A percentile compares a stretch with the other conserved stretches of the same genome.
These are phyloP conservation scores for Bucorvus abyssinicus DNA, from an alignment of 2,797 vertebrate species.

Conservation along the genomic window DNA sequence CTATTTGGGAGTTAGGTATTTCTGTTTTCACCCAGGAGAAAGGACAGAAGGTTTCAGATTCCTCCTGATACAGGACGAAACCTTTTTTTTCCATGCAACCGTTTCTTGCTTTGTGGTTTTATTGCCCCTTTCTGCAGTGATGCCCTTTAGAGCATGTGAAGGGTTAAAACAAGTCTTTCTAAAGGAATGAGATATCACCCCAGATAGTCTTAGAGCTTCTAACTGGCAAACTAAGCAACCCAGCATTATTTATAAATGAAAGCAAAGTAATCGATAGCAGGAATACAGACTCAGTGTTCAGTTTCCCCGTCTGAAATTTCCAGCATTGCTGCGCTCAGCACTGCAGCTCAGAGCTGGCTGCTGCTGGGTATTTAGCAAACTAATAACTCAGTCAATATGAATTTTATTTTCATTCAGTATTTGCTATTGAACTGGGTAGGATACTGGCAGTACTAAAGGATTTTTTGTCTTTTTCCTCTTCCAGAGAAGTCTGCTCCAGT, in stretches of 20 bases:
- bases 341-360: not conserved
- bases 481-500: not conserved
- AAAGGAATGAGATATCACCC: not conserved
- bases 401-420: not conserved
- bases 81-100: not conserved
- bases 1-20: not conserved
- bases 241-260: conserved; percentile 54
- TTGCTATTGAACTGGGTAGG: not conserved
- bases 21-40: not conserved
- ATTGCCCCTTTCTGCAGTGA: not conserved
- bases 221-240: not conserved
- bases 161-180: not conserved
- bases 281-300: not conserved
- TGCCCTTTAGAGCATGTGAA: not conserved
- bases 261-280: conserved; percentile 37
- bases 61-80: not conserved
- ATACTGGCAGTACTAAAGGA: not conserved
- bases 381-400: not conserved
- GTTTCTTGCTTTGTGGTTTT: not conserved
- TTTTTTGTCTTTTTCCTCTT: not conserved
- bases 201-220: not conserved
- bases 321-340: not conserved
- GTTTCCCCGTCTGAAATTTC: conserved; percentile 9
- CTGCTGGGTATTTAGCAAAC: not conserved
- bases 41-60: not conserved